A percentile compares a stretch with the other conserved stretches of the same genome.
phyloP scores from a whole-genome alignment of 92 coral and sea anemone species.

The Parazoanthus atlanticus region DNA sequence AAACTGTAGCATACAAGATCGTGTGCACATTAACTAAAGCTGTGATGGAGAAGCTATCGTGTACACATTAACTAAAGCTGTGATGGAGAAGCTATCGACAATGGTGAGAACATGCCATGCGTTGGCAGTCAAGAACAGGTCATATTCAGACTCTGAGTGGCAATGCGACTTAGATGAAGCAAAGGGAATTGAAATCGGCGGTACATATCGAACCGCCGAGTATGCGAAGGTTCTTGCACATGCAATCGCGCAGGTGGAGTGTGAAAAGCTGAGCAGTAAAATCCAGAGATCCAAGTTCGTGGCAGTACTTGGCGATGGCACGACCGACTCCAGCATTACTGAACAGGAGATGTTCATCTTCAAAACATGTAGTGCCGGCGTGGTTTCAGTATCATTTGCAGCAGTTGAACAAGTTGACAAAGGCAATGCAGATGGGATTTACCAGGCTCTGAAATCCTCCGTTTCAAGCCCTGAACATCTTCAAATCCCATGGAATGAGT shows the following conservation, averaged over 20 bases:
- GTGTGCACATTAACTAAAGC: conserved; percentile 2
- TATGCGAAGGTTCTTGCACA: conserved; percentile 44
- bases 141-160: conserved; percentile 48
- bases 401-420: neutral
- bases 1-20: conserved; percentile 35
- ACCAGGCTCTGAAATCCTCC: conserved; percentile 10
- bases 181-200: conserved; percentile 35
- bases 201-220: conserved; percentile 26
- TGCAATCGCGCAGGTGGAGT: conserved; percentile 29
- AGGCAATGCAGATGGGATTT: neutral
- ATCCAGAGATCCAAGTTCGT: neutral
- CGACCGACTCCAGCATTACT: conserved; percentile 1
- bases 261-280: neutral
- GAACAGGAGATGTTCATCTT: conserved; percentile 26
- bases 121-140: conserved; percentile 45
- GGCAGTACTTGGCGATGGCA: conserved; percentile 8
- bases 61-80: neutral
- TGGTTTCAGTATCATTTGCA: conserved; percentile 14
- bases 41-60: no score
- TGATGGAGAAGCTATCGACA: conserved; percentile 28
- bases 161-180: conserved; percentile 39
- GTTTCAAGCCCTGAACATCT: conserved; percentile 22
- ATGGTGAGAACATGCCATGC: conserved; percentile 53
- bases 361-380: conserved; percentile 2
- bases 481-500: conserved; percentile 3